Base-by-base conservation (phyloP, 2,797 vertebrate species). In the Karalla daura region DNA sequence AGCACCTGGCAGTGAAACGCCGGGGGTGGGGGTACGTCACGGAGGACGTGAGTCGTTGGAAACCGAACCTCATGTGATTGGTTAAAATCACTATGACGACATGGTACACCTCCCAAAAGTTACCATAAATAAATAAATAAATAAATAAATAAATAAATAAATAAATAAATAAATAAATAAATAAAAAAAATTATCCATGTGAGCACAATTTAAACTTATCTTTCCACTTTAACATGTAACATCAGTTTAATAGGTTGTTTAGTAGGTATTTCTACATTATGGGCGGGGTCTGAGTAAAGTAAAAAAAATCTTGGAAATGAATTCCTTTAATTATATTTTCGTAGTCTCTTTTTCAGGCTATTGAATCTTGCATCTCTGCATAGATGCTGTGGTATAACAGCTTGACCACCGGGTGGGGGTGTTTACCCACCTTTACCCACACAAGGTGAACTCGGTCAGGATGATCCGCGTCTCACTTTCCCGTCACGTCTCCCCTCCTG, bases 381-480 rank as follows among this genome's bases (percentile, higher is more conserved):
- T 35, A 11, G 0, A 50, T 10, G 24, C 14, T 36, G 46, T 47
- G 35, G 23, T 30, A 7, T 60, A 33, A 45, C 76, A 37, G 9
- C 3, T 5, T 60, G 74, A 2, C 81, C 88, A 73, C 80, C 4
- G 8, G 80, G 62, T 79, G 86, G 82, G 18, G 75, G 20, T 76
- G 78, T 84, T 81, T 15, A 63, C 6, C 51, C 60, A 54, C 17
- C 40, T 58, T 36, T 47, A 12, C n/a, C n/a, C n/a, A 14, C 20
- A 0, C 20, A 1, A 2, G 20, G 8, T 10, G 13, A 7, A 15
- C 9, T 2, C 32, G 51, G 5, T 7, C 36, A 27, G 4, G 24
- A 33, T 2, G 44, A 25, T 7, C 28, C 17, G 10, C 24, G 9
- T 17, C 28, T 54, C 50, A 3, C 3, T 43, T 44, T 43, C 0